Percentiles rank a stretch among this genome's conserved stretches.
Evolutionary conservation across 2,888 invertebrate species (phyloP).

Genomic region (Fabriciana adippe): DNA sequence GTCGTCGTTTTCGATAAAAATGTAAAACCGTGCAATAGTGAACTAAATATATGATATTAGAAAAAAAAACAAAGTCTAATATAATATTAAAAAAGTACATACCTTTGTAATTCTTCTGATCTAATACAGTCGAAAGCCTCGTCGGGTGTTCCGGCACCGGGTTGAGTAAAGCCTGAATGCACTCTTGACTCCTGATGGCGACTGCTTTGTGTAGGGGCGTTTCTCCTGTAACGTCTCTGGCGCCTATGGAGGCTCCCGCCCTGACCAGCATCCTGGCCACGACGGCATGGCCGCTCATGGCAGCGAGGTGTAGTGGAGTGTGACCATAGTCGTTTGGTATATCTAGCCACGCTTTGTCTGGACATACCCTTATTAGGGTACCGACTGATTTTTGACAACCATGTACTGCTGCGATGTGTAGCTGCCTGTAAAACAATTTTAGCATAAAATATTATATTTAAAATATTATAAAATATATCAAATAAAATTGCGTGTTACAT

Average conservation of each 20-base stretch:
- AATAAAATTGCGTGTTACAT: background rate
- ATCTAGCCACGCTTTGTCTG: constrained; percentile 89
- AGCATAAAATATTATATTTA: background rate
- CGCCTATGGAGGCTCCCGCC: constrained; percentile 87
- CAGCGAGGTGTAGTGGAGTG: constrained; percentile 93
- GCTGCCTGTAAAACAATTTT: constrained; percentile 82
- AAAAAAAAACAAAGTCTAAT: background rate
- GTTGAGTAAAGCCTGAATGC: constrained; percentile 88
- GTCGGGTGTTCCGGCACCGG: constrained; percentile 76
- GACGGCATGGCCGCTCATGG: constrained; percentile 87
- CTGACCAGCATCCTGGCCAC: constrained; percentile 89
- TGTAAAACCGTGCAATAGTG: background rate
- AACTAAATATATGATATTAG: too few species aligned
- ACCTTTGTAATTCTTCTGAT: constrained; percentile 94
- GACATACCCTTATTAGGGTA: constrained; percentile 89
- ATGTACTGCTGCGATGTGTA: constrained; percentile 92
- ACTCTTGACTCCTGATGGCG: constrained; percentile 85
- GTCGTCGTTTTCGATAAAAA: background rate
- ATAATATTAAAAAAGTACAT: constrained; percentile 59
- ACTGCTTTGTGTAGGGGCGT: constrained; percentile 94
- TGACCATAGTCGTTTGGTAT: constrained; percentile 90
- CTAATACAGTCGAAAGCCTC: constrained; percentile 82
- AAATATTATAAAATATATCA: background rate
- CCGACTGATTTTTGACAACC: constrained; percentile 87
- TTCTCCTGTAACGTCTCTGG: constrained; percentile 89